Evolutionary conservation across 2,797 vertebrate genomes (phyloP), one percentile per base, ranked within the genome.

Genomic region (Gobionotothen gibberifrons): DNA sequence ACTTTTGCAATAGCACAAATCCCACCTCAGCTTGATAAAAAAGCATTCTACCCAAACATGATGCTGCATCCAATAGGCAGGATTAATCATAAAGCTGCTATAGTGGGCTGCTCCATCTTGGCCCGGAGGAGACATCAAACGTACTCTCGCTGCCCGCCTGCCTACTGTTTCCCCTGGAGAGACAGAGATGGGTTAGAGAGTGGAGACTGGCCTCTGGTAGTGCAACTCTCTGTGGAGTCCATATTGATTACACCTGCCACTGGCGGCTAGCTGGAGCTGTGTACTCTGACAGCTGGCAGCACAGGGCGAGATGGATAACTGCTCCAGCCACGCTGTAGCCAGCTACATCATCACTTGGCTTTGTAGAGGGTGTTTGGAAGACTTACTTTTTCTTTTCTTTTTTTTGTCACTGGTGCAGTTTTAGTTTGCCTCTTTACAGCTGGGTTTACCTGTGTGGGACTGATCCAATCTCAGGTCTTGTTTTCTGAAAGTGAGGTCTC

Each of bases 211-310:
- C 90, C 90, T 91, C 89, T 91, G 88, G 89, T 91, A 90, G 88
- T 91, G 89, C 85, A 89, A 90, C 87, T 90, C 91, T 93, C 92
- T 85, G 88, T 85, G 87, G 90, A 92, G 88, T 92, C 92, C 85
- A 85, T 92, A 92, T 93, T 93, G 92, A 93, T 91, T 92, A 90
- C 87, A 92, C 86, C 92, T 93, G 90, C 91, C 90, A 91, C 88
- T 82, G 84, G 88, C 85, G 68, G 90, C 89, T 88, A 86, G 91
- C 86, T 83, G 79, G 83, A 90, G 86, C 90, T 86, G 78, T 85
- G 89, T 81, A 76, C 83, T 90, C 88, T 90, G 92, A 90, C 90
- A 91, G 90, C 85, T 88, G 86, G 90, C 87, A 91, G 90, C 86
- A 69, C 76, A 83, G 86, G 85, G 81, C 53, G 75, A 92, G 91